Evolutionary conservation across 1,140 invertebrate species (phyloP), one percentile per base, ranked within the genome.

Genomic region (Apis florea): DNA sequence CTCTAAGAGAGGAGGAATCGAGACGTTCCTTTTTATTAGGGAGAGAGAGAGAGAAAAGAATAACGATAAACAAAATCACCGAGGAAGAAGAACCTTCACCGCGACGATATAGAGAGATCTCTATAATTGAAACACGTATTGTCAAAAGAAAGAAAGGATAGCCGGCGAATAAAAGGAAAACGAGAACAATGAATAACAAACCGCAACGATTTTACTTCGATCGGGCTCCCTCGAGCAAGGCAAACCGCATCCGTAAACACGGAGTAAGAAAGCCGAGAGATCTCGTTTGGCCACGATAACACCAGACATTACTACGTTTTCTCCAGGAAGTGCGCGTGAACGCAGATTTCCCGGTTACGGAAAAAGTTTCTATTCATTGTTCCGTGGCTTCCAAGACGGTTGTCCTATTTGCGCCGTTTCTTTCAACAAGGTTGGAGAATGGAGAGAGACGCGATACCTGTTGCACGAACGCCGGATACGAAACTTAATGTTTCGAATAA

Each of bases 351-450:
- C 81, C 69, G 78, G 79, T 68, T 56, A 21, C 51, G 64, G 80
- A 87, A 88, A 85, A 90, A 86, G 73, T 88, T 90, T 90, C 84
- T 81, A 76, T 78, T 86, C 85, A 90, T 90, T 90, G 89, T 90
- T 83, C 82, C 79, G 40, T 64, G 47, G 75, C 73, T 79, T 69
- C 84, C 61, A 83, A 82, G 79, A 79, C 82, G 75, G 8, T 63
- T 71, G 79, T 85, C 66, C 87, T 79, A 84, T 88, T 87, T 84
- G 75, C 61, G 85, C 64, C 85, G 85, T 54, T 89, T 88, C 88
- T 89, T 89, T 89, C 88, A 69, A 61, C 64, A 54, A 54, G 78
- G 76, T 31, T 40, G 31, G 31, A 72, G 77, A 83, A 84, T 79
- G 82, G 82, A 89, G 83, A 89, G 88, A 86, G 59, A 70, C 31